Conservation (phyloP, 2,797 vertebrate genomes). For the Steatocranus sp. region DNA sequence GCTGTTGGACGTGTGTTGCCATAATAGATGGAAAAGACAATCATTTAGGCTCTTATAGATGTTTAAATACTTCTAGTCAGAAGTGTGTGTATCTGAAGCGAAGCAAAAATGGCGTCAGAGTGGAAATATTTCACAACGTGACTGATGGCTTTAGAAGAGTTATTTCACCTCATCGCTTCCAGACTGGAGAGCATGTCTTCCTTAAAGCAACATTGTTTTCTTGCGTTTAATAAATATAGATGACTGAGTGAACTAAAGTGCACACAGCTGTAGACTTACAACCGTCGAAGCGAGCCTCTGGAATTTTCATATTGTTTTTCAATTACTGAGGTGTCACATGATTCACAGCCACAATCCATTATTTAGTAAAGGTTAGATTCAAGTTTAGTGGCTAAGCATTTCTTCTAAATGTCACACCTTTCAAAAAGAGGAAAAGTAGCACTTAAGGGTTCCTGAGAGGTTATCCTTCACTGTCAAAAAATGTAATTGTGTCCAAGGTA, state of each 20-base stretch:
- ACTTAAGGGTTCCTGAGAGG: conserved; percentile 21
- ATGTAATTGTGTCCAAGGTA: neutral
- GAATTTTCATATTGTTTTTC: conserved; percentile 2
- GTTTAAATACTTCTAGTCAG: neutral
- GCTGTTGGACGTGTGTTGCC: neutral
- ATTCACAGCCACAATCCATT: conserved; percentile 15
- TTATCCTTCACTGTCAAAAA: conserved; percentile 23
- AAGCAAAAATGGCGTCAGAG: neutral
- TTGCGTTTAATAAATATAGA: neutral
- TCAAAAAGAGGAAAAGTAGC: conserved; percentile 28
- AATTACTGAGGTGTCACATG: conserved; percentile 27
- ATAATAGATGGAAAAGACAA: neutral
- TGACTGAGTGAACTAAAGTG: neutral
- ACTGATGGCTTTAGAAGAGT: neutral
- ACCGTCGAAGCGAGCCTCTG: neutral
- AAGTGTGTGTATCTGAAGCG: neutral
- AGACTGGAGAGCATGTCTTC: neutral
- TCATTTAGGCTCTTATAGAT: rapidly evolving
- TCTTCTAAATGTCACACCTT: conserved; percentile 58
- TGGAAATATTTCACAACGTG: neutral
- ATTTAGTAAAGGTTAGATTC: conserved; percentile 53
- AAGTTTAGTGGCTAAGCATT: conserved; percentile 38
- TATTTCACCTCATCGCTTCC: neutral
- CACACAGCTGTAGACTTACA: neutral
- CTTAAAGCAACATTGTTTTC: neutral